Conservation (phyloP, 2,113 vertebrate genomes). For the Myiopsitta monachus region DNA sequence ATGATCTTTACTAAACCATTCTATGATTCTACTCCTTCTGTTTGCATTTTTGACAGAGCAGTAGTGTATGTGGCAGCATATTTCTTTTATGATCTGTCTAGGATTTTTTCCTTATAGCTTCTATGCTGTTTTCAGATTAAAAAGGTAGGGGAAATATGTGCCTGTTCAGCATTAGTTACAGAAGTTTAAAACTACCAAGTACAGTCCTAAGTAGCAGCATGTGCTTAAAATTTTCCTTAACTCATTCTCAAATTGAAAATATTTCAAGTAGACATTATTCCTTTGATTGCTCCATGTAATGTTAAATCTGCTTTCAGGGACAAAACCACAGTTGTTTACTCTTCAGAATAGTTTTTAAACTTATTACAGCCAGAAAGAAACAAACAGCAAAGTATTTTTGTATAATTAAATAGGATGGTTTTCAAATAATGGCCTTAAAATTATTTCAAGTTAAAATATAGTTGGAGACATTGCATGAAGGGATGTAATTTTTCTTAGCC, state of each 20-base stretch:
- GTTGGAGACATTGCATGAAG: not conserved
- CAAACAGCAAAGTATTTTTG: not conserved
- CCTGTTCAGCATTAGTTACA: not conserved
- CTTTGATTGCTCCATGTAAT: not conserved
- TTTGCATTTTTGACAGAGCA: not conserved
- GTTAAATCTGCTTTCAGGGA: not conserved
- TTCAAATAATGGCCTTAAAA: not conserved
- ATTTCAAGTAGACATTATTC: not conserved
- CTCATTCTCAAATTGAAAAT: not conserved
- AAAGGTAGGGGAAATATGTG: not conserved
- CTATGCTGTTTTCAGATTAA: not conserved
- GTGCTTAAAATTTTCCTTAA: not conserved
- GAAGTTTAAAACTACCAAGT: not conserved
- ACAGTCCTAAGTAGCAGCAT: not conserved
- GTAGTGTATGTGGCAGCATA: rapidly evolving
- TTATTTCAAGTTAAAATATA: not conserved
- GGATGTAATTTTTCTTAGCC: not conserved
- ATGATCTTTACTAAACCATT: not conserved
- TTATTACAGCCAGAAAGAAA: not conserved
- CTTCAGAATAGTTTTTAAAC: not conserved
- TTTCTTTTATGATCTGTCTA: not conserved
- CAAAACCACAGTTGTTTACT: not conserved
- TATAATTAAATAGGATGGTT: not conserved
- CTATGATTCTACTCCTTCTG: not conserved
- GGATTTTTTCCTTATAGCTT: not conserved